A percentile compares a stretch with the other conserved stretches of the same genome.
These are phyloP conservation scores for Pangasius macronema DNA, from an alignment of 2,797 vertebrate species.

Conservation along the genomic window DNA sequence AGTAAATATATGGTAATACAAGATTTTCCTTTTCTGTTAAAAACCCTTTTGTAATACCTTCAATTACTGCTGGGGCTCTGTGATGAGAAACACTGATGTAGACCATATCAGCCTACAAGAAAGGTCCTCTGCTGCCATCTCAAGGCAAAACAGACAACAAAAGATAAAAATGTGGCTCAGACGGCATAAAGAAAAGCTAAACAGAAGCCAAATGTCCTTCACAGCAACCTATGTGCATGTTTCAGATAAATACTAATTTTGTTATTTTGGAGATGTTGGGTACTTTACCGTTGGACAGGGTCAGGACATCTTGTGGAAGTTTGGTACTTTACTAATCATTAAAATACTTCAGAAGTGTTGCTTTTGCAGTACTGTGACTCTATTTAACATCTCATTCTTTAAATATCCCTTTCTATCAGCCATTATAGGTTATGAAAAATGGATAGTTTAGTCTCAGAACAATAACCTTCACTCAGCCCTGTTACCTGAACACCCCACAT, in stretches of 20 bases:
- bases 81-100: neutral
- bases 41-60: neutral
- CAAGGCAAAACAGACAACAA: neutral
- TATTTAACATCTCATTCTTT: neutral
- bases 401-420: neutral
- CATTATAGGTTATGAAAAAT: neutral
- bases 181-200: neutral
- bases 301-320: too few relatives aligned
- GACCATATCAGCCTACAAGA: too few relatives aligned
- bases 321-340: too few relatives aligned
- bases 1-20: neutral
- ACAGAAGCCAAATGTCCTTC: neutral
- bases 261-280: too few relatives aligned
- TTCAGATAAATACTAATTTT: too few relatives aligned
- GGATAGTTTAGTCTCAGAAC: neutral
- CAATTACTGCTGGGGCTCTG: neutral
- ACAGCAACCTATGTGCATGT: neutral
- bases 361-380: neutral
- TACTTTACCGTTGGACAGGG: too few relatives aligned
- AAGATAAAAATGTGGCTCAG: neutral
- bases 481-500: neutral
- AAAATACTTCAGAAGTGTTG: neutral
- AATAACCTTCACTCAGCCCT: neutral
- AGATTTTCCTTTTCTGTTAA: too few relatives aligned
- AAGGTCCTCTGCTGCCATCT: conserved; percentile 13